Base-by-base conservation (phyloP, 2,888 invertebrate genomes). In the Junonia oenone region DNA sequence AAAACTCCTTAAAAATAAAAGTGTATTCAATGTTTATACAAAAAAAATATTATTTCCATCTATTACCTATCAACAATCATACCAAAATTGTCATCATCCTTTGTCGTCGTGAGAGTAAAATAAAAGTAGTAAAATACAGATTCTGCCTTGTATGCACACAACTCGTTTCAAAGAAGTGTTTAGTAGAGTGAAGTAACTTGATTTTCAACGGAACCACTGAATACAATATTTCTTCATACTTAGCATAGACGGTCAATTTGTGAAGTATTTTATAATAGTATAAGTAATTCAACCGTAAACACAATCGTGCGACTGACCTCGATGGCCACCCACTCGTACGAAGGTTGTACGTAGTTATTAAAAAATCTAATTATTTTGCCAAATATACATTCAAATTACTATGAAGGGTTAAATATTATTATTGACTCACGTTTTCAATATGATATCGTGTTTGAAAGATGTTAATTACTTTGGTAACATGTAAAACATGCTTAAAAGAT, bases 281-380 rank as follows among this genome's bases (percentile, higher is more conserved):
- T 49, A 61, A 53, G 37, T 56, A 58, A 56, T 61, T 61, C 58
- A 61, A 58, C 47, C 58, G 61, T 61, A 52, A 61, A 61, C 58
- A 58, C 50, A 61, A 61, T 61, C 46, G 56, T 56, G 56, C 56
- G 46, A 51, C 46, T 47, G 56, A 56, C 59, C 59, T 59, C 53
- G 59, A 59, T 59, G 52, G 15, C 49, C 43, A 33, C 13, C 47
- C 35, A 43, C 27, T 40, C 6, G 53, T 14, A 43, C 33, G 59
- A 59, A 59, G 59, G 59, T 49, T 51, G 17, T 31, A 15, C 9
- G 31, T 33, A 17, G 51, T 51, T 51, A 58, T 55, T 55, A 51
- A 58, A 58, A n/a, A 51, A 40, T 52, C 38, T 55, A 45, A 43
- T 57, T 57, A 46, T 11, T 27, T 27, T 14, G 9, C 11, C 26